phyloP scores from a whole-genome alignment of 1,140 invertebrate species.

The Tetranychus cinnabarinus region DNA sequence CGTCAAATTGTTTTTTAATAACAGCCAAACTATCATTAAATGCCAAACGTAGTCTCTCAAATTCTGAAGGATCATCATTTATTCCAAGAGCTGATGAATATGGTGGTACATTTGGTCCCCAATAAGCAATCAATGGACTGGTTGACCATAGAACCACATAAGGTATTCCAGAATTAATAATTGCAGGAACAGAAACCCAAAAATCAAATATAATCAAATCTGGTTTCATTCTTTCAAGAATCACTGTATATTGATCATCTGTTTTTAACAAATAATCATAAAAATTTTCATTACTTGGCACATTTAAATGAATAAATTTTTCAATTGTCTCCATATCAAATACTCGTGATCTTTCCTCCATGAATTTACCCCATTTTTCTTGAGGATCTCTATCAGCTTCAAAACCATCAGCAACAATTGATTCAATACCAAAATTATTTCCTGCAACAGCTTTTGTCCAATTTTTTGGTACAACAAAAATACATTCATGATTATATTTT shows the following conservation, averaged over 20 bases:
- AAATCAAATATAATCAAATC: slow-evolving; percentile 5
- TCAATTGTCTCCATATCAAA: background rate
- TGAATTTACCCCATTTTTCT: background rate
- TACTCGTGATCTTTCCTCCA: background rate
- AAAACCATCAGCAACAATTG: background rate
- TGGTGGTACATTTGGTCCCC: background rate
- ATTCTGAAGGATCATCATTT: background rate
- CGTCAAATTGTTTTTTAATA: background rate
- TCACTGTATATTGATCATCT: background rate
- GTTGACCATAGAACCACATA: slow-evolving; percentile 1
- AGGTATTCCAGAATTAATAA: background rate
- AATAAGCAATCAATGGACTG: slow-evolving; percentile 1
- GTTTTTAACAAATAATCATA: background rate
- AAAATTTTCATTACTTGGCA: background rate
- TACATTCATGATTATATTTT: background rate
- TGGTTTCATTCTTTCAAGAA: slow-evolving; percentile 1
- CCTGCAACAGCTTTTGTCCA: background rate
- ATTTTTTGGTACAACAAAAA: slow-evolving; percentile 1
- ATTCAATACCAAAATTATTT: background rate
- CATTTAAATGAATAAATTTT: background rate
- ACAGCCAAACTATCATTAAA: background rate
- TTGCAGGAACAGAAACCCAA: slow-evolving; percentile 3
- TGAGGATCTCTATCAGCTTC: background rate
- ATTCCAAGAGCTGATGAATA: background rate
- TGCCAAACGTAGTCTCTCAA: background rate